phyloP scores from a whole-genome alignment of 2,797 vertebrate genomes.

The Alca torda region DNA sequence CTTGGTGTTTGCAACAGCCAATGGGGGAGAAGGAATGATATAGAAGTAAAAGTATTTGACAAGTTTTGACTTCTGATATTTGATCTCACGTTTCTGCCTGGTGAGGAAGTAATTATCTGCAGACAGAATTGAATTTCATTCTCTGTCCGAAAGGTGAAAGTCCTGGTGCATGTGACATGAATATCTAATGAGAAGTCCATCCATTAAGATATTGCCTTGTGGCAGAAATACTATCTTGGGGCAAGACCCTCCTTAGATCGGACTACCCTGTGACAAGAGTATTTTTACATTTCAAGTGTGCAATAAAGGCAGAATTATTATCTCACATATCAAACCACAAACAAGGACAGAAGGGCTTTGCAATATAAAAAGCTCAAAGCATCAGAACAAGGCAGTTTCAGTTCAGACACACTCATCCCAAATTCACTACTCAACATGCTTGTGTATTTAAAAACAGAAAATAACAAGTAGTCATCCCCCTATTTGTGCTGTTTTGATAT shows the following conservation, averaged over 20 bases:
- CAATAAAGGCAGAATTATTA: slow-evolving; percentile 27
- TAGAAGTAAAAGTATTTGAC: background rate
- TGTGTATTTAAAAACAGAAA: background rate
- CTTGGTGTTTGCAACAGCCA: background rate
- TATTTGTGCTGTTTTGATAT: background rate
- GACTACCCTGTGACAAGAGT: slow-evolving; percentile 2
- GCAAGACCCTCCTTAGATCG: background rate
- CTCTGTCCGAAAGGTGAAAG: slow-evolving; percentile 22
- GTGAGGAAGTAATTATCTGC: slow-evolving; percentile 62
- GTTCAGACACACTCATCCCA: background rate
- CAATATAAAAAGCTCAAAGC: background rate
- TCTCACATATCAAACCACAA: slow-evolving; percentile 44
- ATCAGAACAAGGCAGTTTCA: slow-evolving; percentile 8
- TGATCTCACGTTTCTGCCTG: slow-evolving; percentile 8
- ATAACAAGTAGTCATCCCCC: background rate
- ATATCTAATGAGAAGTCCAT: slow-evolving; percentile 37
- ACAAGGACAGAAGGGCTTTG: background rate
- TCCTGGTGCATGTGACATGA: background rate
- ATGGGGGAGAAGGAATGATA: background rate
- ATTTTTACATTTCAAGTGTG: slow-evolving; percentile 38
- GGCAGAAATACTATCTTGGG: background rate
- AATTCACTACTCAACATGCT: background rate
- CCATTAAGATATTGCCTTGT: background rate
- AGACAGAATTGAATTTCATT: slow-evolving; percentile 39
- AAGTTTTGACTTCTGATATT: slow-evolving; percentile 34